Evolutionary conservation across 1,140 invertebrate genomes (phyloP).

Genomic region (Leptopilina clavipes): DNA sequence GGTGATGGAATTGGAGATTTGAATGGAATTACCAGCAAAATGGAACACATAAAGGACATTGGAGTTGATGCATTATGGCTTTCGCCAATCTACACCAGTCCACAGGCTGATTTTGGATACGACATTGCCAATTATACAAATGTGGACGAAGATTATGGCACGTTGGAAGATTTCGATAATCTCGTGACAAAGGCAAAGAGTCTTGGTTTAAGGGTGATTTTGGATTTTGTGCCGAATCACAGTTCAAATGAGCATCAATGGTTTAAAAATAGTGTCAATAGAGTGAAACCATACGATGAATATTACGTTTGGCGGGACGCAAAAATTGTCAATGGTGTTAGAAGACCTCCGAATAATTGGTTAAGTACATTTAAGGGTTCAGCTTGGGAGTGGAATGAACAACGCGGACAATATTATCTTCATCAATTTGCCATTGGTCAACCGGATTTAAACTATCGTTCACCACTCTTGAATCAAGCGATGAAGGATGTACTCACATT

Average conservation of each 20-base stretch:
- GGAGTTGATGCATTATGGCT: constrained; percentile 75
- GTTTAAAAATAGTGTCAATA: constrained; percentile 79
- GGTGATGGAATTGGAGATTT: constrained; percentile 87
- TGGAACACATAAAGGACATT: constrained; percentile 59
- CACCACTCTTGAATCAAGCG: constrained; percentile 75
- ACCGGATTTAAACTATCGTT: constrained; percentile 83
- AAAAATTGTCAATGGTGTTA: constrained; percentile 55
- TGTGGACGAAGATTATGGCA: constrained; percentile 74
- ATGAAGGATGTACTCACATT: constrained; percentile 77
- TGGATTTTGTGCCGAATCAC: constrained; percentile 78
- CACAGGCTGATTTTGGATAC: constrained; percentile 75
- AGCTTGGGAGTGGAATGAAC: constrained; percentile 77
- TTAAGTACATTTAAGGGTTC: constrained; percentile 68
- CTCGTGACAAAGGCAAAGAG: constrained; percentile 63
- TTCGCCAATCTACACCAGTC: constrained; percentile 75
- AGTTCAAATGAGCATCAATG: constrained; percentile 67
- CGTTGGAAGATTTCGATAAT: constrained; percentile 73
- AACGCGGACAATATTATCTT: constrained; percentile 77
- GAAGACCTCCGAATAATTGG: constrained; percentile 67
- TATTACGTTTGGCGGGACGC: constrained; percentile 81
- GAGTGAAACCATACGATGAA: constrained; percentile 78
- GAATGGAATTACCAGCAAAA: constrained; percentile 64
- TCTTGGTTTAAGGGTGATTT: constrained; percentile 77
- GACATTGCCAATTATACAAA: constrained; percentile 73
- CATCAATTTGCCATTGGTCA: constrained; percentile 79